Evolutionary conservation across 2,888 invertebrate species (phyloP), one percentile per base, ranked within the genome.

Genomic region (Alcis repandata): DNA sequence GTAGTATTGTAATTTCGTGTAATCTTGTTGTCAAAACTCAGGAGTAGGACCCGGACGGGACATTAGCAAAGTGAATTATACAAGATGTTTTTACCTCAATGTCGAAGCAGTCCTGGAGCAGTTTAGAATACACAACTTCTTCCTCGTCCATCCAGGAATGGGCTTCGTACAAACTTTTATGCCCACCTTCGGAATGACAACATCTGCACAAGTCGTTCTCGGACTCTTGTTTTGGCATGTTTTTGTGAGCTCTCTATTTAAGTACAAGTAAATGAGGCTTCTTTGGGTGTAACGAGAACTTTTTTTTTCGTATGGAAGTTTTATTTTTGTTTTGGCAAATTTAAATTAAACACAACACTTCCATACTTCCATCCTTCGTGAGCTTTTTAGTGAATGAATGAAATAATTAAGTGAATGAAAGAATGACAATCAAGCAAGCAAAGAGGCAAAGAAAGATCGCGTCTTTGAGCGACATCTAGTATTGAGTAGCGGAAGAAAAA

Each of bases 31-130:
- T n/a, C n/a, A n/a, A n/a, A n/a, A n/a, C n/a, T n/a, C n/a, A 36
- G 36, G 27, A 27, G 9, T 36, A 8, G 36, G 27, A 27, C 6
- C n/a, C n/a, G n/a, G 9, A 36, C 9, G 9, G 2, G 36, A 11
- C 36, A 3, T 13, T 9, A 22, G 1, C 2, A 11, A 13, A 11
- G 10, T 13, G 4, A 22, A 20, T 49, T 10, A 11, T 15, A 33
- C 32, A 49, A 11, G 81, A 84, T 15, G 10, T 6, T 43, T 75
- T 72, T 58, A 81, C 81, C 20, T 63, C 64, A 27, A 82, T 59
- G 46, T 71, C 69, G 15, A 79, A 83, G 49, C 82, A 82, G 0
- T 78, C 75, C 4, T 59, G 67, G 17, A 83, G 41, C 74, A 81
- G 74, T 8, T 80, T 66, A 1, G 73, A 75, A 1, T 79, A 83